These are phyloP conservation scores for Pagrus major DNA, from an alignment of 2,113 vertebrate genomes.

Conservation along the genomic window DNA sequence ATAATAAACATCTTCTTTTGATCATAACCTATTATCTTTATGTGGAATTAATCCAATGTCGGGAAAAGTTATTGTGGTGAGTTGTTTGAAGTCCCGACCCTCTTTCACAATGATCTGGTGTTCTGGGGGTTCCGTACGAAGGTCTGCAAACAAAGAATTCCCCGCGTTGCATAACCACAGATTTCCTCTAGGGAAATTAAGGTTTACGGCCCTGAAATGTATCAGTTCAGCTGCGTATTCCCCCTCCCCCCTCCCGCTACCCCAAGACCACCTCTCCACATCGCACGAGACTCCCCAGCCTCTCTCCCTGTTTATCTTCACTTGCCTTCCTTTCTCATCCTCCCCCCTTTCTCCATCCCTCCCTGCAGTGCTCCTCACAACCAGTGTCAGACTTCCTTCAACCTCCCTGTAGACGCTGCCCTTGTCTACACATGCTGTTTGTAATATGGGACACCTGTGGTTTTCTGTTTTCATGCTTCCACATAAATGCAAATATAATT, in stretches of 20 bases:
- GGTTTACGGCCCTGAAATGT: slow-evolving; percentile 69
- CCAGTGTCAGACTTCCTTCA: slow-evolving; percentile 24
- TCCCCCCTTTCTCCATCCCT: not conserved
- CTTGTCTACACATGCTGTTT: slow-evolving; percentile 51
- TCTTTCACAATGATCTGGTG: slow-evolving; percentile 43
- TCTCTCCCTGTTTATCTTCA: slow-evolving; percentile 49
- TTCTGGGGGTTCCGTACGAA: slow-evolving; percentile 64
- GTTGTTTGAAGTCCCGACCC: slow-evolving; percentile 43
- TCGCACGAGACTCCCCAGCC: slow-evolving; percentile 59
- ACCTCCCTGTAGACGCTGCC: slow-evolving; percentile 4
- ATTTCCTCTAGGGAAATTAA: slow-evolving; percentile 65
- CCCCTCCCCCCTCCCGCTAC: slow-evolving; percentile 30
- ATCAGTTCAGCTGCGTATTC: slow-evolving; percentile 67
- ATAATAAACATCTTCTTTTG: slow-evolving; percentile 15
- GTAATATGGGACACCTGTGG: slow-evolving; percentile 61
- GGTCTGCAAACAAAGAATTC: slow-evolving; percentile 70
- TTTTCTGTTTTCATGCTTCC: slow-evolving; percentile 50
- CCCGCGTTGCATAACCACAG: slow-evolving; percentile 70
- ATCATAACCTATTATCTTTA: slow-evolving; percentile 12
- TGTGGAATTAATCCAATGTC: slow-evolving; percentile 24
- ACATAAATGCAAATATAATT: slow-evolving; percentile 49
- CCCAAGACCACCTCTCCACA: slow-evolving; percentile 56
- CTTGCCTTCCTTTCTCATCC: slow-evolving; percentile 23
- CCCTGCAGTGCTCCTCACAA: slow-evolving; percentile 26
- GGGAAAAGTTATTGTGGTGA: slow-evolving; percentile 18